phyloP scores from a whole-genome alignment of 2,113 vertebrate genomes.

The Chaenocephalus aceratus region DNA sequence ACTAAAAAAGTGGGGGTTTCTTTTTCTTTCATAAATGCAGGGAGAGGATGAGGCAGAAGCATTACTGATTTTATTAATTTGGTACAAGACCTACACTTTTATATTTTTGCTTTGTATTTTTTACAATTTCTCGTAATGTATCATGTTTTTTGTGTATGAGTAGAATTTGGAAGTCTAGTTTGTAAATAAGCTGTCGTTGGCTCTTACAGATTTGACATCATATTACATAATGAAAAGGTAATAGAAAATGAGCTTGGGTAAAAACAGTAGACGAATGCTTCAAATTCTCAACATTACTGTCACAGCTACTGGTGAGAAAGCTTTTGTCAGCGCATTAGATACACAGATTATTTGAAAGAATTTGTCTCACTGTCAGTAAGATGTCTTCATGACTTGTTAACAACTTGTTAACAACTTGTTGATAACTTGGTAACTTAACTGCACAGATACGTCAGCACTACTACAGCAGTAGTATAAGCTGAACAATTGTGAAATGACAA shows the following conservation, averaged over 20 bases:
- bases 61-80: neutral
- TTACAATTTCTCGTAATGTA: neutral
- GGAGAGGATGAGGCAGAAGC: neutral
- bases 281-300: constrained; percentile 1
- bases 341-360: constrained; percentile 15
- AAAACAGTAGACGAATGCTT: constrained; percentile 4
- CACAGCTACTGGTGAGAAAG: constrained; percentile 19
- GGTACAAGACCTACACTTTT: no score
- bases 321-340: constrained; percentile 4
- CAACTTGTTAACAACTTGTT: constrained; percentile 35
- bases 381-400: constrained; percentile 8
- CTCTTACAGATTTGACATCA: neutral
- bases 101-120: neutral
- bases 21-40: no score
- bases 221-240: neutral
- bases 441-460: neutral
- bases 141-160: constrained; percentile 13
- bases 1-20: neutral
- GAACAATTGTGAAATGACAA: constrained; percentile 54
- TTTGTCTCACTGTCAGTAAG: neutral
- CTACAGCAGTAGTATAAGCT: neutral
- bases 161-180: neutral
- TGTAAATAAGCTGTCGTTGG: neutral
- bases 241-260: neutral
- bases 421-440: constrained; percentile 19